Conservation (phyloP, 2,113 vertebrate genomes). For the Argyrosomus japonicus region DNA sequence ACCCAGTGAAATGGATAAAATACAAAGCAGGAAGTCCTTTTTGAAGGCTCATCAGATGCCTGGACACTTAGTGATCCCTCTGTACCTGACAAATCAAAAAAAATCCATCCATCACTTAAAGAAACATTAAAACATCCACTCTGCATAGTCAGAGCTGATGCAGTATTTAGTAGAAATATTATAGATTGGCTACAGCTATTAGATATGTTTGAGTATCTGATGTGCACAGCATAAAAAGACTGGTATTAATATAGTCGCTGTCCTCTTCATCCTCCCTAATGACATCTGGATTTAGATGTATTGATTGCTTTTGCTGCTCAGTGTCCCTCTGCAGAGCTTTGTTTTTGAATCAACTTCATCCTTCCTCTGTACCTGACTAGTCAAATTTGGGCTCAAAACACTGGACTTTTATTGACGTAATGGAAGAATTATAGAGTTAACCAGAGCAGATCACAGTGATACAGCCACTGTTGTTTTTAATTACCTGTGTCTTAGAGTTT, state of each 20-base stretch:
- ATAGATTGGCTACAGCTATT: not conserved
- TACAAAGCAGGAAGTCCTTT: slow-evolving; percentile 27
- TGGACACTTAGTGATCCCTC: not conserved
- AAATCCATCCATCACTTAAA: not conserved
- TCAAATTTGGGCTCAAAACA: not conserved
- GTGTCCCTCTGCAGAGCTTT: slow-evolving; percentile 22
- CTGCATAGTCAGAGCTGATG: not conserved
- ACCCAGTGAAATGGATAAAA: slow-evolving; percentile 2
- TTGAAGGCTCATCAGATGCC: slow-evolving; percentile 5
- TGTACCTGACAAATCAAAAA: not conserved
- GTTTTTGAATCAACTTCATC: slow-evolving; percentile 40
- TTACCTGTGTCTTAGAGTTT: not conserved
- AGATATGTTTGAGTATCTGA: not conserved
- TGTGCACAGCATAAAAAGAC: slow-evolving; percentile 1
- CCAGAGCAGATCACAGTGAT: not conserved
- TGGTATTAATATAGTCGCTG: not conserved
- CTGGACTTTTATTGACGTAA: not conserved
- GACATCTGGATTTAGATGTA: slow-evolving; percentile 1
- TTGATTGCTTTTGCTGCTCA: slow-evolving; percentile 29
- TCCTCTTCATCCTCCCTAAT: slow-evolving; percentile 1
- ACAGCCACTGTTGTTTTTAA: not conserved
- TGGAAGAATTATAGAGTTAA: slow-evolving; percentile 18
- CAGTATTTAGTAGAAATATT: slow-evolving; percentile 29
- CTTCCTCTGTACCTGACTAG: too few species aligned
- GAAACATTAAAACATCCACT: slow-evolving; percentile 2